phyloP scores from a whole-genome alignment of 2,113 vertebrate genomes.

The Corythaeola cristata region DNA sequence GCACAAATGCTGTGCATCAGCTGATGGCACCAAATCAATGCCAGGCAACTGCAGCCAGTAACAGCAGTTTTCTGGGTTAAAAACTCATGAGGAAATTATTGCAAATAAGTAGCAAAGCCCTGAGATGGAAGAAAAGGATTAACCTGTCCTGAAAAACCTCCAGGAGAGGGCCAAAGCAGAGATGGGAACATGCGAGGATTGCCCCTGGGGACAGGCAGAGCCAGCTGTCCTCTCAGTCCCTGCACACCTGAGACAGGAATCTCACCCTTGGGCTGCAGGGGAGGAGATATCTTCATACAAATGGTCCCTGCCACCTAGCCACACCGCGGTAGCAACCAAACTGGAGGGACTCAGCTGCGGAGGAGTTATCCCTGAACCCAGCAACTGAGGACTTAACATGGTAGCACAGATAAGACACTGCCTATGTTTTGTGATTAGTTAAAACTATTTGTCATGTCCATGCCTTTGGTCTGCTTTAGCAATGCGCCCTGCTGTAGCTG shows the following conservation, averaged over 20 bases:
- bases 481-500: background rate
- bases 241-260: fast-evolving
- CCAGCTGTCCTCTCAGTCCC: background rate
- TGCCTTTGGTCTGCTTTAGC: background rate
- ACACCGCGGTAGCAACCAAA: background rate
- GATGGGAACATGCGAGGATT: background rate
- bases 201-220: background rate
- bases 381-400: background rate
- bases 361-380: background rate
- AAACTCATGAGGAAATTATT: background rate
- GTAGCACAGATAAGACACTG: background rate
- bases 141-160: background rate
- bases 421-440: background rate
- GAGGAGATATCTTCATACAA: background rate
- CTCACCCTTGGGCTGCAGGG: background rate
- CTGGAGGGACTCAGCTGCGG: background rate
- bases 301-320: background rate
- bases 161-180: background rate
- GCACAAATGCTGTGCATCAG: background rate
- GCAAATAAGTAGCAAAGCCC: background rate
- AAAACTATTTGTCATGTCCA: background rate
- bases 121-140: background rate
- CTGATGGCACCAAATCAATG: background rate
- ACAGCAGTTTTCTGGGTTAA: background rate
- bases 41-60: background rate